phyloP scores from a whole-genome alignment of 92 coral and sea anemone genomes.

The Montipora capitata region DNA sequence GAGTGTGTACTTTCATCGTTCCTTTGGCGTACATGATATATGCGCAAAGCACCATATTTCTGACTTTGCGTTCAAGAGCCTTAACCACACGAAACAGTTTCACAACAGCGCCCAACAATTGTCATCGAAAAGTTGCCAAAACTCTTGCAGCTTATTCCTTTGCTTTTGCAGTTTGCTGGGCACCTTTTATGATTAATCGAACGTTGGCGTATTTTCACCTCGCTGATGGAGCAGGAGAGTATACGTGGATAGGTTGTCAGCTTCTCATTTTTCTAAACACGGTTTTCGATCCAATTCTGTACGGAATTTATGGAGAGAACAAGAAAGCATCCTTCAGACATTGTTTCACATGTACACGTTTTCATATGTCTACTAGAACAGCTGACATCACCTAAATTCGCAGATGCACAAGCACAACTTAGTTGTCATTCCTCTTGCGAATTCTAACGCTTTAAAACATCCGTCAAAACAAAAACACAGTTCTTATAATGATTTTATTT shows the following conservation, averaged over 20 bases:
- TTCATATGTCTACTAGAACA: too few relatives aligned
- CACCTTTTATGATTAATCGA: constrained; percentile 54
- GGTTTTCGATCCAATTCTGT: constrained; percentile 46
- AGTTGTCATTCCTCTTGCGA: too few relatives aligned
- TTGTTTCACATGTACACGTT: too few relatives aligned
- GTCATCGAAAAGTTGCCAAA: constrained; percentile 50
- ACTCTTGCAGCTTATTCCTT: constrained; percentile 24
- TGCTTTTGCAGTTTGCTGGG: constrained; percentile 63
- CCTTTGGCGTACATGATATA: constrained; percentile 25
- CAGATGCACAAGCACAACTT: too few relatives aligned
- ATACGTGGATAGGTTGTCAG: constrained; percentile 50
- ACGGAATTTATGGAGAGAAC: background rate
- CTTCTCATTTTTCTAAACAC: constrained; percentile 43
- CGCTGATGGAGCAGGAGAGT: constrained; percentile 1
- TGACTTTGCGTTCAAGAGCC: constrained; percentile 4
- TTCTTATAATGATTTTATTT: too few relatives aligned
- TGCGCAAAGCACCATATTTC: constrained; percentile 25
- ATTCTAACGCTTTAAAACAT: too few relatives aligned
- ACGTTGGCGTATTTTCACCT: constrained; percentile 56
- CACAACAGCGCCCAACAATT: background rate
- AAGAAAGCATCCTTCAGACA: background rate
- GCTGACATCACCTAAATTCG: too few relatives aligned
- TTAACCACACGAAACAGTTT: background rate
- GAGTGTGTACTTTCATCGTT: constrained; percentile 28
- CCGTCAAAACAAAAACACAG: too few relatives aligned